These are phyloP conservation scores for Gorsachius magnificus DNA, from an alignment of 2,797 vertebrate species.

Conservation along the genomic window DNA sequence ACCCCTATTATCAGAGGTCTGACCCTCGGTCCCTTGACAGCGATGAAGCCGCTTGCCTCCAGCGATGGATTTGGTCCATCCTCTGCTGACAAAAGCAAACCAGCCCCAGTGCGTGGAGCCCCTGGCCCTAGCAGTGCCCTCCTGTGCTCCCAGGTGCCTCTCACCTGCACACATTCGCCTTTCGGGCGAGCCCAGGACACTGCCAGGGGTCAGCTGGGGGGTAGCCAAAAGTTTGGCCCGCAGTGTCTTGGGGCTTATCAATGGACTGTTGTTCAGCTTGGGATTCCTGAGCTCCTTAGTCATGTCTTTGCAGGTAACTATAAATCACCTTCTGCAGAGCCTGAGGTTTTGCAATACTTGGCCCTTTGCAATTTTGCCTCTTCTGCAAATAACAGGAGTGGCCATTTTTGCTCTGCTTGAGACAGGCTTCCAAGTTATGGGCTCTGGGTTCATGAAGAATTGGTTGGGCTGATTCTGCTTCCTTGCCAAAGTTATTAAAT, in stretches of 20 bases:
- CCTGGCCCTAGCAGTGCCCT: neutral
- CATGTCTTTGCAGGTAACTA: conserved; percentile 55
- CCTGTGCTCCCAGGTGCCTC: neutral
- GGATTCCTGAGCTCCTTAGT: conserved; percentile 61
- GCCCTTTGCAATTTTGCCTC: conserved; percentile 18
- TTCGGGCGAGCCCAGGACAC: neutral
- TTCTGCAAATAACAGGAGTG: conserved; percentile 29
- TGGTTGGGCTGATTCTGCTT: neutral
- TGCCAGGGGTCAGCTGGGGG: conserved; percentile 27
- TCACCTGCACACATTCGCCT: neutral
- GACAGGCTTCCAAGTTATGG: neutral
- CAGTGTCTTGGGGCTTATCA: conserved; percentile 38
- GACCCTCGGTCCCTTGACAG: neutral
- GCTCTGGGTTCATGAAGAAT: neutral
- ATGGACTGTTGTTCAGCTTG: conserved; percentile 45
- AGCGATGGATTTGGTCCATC: neutral
- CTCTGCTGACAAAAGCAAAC: neutral
- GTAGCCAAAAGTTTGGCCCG: conserved; percentile 39
- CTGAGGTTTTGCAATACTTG: conserved; percentile 43
- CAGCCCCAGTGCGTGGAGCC: neutral
- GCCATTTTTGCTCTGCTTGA: conserved; percentile 13
- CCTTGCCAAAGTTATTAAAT: neutral
- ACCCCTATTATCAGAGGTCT: neutral
- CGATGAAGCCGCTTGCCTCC: neutral
- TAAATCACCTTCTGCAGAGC: conserved; percentile 52